A percentile compares a stretch with the other conserved stretches of the same genome.
phyloP scores from a whole-genome alignment of 2,113 vertebrate species.

The Pitta sordida region DNA sequence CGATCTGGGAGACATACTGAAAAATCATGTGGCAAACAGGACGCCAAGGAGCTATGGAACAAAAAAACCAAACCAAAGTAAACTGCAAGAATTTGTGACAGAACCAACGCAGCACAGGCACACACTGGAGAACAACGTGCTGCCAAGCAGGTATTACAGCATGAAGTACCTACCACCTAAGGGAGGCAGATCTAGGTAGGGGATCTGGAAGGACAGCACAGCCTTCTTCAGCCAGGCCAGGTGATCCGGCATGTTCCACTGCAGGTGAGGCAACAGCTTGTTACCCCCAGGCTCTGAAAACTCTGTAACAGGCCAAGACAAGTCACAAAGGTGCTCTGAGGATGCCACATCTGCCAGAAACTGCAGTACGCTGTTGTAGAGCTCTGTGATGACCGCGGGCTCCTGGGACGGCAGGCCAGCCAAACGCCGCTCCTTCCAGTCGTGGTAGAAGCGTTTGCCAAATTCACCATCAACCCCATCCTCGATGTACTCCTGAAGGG shows the following conservation, averaged over 20 bases:
- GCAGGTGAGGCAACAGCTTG: conserved; percentile 80
- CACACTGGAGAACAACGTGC: rapidly evolving
- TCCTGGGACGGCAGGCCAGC: conserved; percentile 77
- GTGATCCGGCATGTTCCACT: conserved; percentile 84
- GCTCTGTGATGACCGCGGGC: conserved; percentile 75
- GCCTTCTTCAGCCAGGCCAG: conserved; percentile 83
- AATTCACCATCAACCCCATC: conserved; percentile 81
- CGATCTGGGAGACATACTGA: conserved; percentile 80
- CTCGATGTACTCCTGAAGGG: conserved; percentile 85
- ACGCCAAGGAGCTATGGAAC: conserved; percentile 80
- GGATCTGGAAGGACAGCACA: conserved; percentile 86
- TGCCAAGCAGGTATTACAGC: not conserved
- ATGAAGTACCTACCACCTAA: conserved; percentile 67
- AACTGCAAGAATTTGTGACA: not conserved
- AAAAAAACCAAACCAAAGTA: not conserved
- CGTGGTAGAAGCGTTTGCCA: conserved; percentile 75
- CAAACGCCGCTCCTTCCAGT: conserved; percentile 74
- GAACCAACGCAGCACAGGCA: not conserved
- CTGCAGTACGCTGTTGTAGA: conserved; percentile 85
- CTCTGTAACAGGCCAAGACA: conserved; percentile 89
- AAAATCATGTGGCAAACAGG: conserved; percentile 81
- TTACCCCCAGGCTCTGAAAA: conserved; percentile 77
- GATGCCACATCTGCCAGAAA: conserved; percentile 81
- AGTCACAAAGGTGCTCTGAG: conserved; percentile 73
- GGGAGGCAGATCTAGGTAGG: conserved; percentile 78